Evolutionary conservation across 2,888 invertebrate genomes (phyloP), one percentile per base, ranked within the genome.

Genomic region (Brachyptera risi): DNA sequence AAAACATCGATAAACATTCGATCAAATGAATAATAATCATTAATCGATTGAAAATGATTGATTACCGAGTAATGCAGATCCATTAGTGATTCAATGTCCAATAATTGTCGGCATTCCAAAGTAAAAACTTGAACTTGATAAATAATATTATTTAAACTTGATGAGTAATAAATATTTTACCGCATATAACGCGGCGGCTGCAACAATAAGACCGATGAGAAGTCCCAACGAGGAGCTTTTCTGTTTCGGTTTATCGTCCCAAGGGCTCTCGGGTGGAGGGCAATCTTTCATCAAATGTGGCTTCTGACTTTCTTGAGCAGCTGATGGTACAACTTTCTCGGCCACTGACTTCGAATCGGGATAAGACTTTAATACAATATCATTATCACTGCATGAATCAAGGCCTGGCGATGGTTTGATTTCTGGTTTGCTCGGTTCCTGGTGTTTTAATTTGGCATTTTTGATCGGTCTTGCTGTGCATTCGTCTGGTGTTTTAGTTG

Each of bases 151-250:
- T n/a, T 15, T 7, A 4, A 7, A 9, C 44, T 15, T 15, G 23
- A 57, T 17, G 7, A 2, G 17, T 51, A 38, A 59, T 58, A n/a
- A n/a, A n/a, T 58, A 56, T 69, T 71, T 64, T 59, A 78, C 79
- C 65, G 76, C 78, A 57, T 76, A 76, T 27, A 78, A 67, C 7
- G 78, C 75, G 17, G 75, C 75, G 1, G 76, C 74, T 62, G 75
- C 67, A 15, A 78, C 74, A 57, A 75, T 59, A 1, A 76, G 73
- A 38, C 76, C 77, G 13, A 75, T 19, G 3, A 68, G 21, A 26
- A 58, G 21, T 13, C 35, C n/a, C 15, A 15, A 31, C 2, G 37
- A 19, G 23, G 26, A n/a, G 13, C 26, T 23, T 9, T 21, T 15
- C n/a, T 44, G 21, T n/a, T 26, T 24, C 31, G n/a, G 27, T 31